Evolutionary conservation across 2,797 vertebrate species (phyloP).

Genomic region (Chaetophractus vellerosus): DNA sequence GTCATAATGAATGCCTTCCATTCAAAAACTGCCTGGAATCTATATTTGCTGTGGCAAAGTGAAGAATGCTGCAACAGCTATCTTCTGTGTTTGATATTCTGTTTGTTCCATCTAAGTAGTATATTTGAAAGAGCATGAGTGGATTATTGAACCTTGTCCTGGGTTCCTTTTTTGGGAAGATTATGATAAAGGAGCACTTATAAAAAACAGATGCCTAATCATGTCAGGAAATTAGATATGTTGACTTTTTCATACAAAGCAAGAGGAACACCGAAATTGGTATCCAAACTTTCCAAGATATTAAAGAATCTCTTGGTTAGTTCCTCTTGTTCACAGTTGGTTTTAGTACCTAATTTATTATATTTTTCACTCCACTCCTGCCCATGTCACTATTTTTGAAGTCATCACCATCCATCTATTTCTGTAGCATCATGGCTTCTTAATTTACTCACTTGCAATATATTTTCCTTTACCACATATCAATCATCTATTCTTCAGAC

Average conservation of each 20-base stretch:
- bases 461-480: not conserved
- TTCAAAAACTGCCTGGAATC: not conserved
- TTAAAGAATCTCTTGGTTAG: not conserved
- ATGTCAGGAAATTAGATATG: not conserved
- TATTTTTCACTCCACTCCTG: not conserved
- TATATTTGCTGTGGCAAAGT: not conserved
- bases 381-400: not conserved
- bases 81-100: not conserved
- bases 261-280: not conserved
- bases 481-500: not conserved
- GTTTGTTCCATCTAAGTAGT: not conserved
- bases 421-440: not conserved
- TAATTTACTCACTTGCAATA: not conserved
- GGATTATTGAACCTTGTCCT: not conserved
- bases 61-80: not conserved
- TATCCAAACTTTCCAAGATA: not conserved
- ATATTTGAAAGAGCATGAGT: not conserved
- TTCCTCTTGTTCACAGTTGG: not conserved
- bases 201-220: not conserved
- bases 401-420: not conserved
- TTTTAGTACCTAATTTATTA: not conserved
- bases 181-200: not conserved
- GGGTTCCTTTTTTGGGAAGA: not conserved
- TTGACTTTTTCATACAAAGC: not conserved
- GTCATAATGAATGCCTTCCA: not conserved